These are phyloP conservation scores for Micrastur ruficollis DNA, from an alignment of 2,797 vertebrate genomes.

Conservation along the genomic window DNA sequence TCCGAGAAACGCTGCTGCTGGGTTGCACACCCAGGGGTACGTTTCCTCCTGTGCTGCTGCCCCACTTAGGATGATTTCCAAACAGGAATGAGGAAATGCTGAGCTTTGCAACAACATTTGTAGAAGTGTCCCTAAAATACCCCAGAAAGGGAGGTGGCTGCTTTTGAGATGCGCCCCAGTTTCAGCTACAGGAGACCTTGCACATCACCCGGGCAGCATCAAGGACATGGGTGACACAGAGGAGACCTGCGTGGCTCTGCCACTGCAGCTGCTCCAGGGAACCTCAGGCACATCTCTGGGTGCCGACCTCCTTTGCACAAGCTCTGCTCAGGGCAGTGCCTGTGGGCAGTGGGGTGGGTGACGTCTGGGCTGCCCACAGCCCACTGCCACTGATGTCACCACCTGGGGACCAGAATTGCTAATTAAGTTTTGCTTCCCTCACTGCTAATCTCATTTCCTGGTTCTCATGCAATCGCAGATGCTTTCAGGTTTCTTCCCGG, in stretches of 20 bases:
- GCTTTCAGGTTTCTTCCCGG: neutral
- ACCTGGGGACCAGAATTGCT: neutral
- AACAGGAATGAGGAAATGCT: conserved; percentile 12
- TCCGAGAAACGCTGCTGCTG: neutral
- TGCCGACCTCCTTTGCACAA: fast-evolving
- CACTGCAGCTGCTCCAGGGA: fast-evolving
- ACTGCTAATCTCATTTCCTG: conserved; percentile 44
- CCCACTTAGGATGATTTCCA: neutral
- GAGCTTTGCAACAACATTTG: neutral
- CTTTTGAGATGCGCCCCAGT: neutral
- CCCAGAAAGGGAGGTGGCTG: neutral
- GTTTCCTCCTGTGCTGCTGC: neutral
- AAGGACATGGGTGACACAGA: neutral
- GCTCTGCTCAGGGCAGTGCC: neutral
- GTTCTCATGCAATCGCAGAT: conserved; percentile 38
- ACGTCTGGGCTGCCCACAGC: neutral
- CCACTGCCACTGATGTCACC: conserved; percentile 18
- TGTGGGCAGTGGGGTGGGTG: neutral
- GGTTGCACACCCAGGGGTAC: neutral
- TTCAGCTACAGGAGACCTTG: neutral
- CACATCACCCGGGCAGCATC: neutral
- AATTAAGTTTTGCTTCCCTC: neutral
- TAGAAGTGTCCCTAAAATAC: neutral
- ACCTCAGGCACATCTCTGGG: neutral
- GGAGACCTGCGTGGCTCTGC: fast-evolving